phyloP scores from a whole-genome alignment of 2,113 vertebrate genomes.

The Camelus dromedarius region DNA sequence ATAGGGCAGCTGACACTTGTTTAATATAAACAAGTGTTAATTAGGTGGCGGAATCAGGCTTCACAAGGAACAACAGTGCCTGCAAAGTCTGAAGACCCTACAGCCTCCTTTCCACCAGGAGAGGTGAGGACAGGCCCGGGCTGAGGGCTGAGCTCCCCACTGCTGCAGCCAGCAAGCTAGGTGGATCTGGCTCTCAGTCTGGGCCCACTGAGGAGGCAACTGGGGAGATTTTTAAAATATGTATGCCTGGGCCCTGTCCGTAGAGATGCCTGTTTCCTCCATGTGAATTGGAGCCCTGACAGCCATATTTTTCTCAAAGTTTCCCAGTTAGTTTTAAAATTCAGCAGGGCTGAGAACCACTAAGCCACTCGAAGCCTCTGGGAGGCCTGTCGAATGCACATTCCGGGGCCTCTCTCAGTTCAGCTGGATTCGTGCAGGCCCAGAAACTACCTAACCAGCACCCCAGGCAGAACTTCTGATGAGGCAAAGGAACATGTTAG shows the following conservation, averaged over 20 bases:
- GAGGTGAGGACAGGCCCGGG: not conserved
- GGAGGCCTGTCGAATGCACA: not conserved
- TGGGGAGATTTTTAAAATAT: not conserved
- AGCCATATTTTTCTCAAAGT: slow-evolving; percentile 20
- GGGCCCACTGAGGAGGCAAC: not conserved
- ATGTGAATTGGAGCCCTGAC: not conserved
- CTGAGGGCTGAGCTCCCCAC: not conserved
- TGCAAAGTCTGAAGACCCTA: not conserved
- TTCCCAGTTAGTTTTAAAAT: slow-evolving; percentile 35
- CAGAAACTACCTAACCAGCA: not conserved
- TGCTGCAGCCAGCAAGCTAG: not conserved
- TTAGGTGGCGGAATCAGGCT: slow-evolving; percentile 59
- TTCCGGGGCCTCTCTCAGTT: not conserved
- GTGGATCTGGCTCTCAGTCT: not conserved
- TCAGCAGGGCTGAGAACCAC: not conserved
- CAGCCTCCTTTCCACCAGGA: not conserved
- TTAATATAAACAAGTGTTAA: slow-evolving; percentile 74
- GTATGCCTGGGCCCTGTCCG: not conserved
- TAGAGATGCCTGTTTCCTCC: not conserved
- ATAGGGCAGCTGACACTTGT: slow-evolving; percentile 46
- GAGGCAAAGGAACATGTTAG: not conserved
- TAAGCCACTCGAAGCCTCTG: not conserved
- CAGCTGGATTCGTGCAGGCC: not conserved
- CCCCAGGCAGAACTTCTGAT: not conserved
- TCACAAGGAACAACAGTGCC: slow-evolving; percentile 30